These are phyloP conservation scores for Homarus americanus DNA, from an alignment of 1,140 invertebrate genomes.

Conservation along the genomic window DNA sequence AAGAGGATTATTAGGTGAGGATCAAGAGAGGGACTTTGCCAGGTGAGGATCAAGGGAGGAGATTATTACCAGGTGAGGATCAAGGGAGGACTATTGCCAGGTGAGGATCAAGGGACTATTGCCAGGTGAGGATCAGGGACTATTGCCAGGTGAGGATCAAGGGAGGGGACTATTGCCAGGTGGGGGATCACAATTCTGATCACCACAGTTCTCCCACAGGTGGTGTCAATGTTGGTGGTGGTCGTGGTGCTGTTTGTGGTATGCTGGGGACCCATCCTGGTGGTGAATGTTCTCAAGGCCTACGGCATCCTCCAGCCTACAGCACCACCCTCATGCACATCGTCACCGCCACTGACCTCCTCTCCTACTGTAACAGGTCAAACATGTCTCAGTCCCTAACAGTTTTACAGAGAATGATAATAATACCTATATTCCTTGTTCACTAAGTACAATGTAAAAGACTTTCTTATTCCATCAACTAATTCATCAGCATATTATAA, in stretches of 20 bases:
- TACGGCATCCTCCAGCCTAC: slow-evolving; percentile 80
- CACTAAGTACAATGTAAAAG: too few species aligned
- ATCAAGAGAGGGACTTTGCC: too few species aligned
- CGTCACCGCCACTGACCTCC: slow-evolving; percentile 82
- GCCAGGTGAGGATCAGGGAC: too few species aligned
- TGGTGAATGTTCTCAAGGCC: slow-evolving; percentile 84
- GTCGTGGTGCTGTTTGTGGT: slow-evolving; percentile 85
- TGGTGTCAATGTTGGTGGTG: slow-evolving; percentile 86
- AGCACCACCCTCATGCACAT: slow-evolving; percentile 81
- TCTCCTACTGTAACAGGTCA: slow-evolving; percentile 86
- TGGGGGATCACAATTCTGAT: too few species aligned
- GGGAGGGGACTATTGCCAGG: not conserved
- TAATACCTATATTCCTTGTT: too few species aligned
- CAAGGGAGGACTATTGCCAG: too few species aligned
- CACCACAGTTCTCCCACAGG: slow-evolving; percentile 78
- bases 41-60: too few species aligned
- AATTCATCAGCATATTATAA: too few species aligned
- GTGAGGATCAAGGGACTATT: too few species aligned
- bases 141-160: not conserved
- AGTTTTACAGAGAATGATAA: too few species aligned
- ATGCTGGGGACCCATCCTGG: slow-evolving; percentile 85
- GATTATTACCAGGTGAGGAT: too few species aligned
- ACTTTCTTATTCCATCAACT: too few species aligned
- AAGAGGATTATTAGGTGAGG: not conserved
- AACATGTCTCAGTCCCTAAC: not conserved